Base-by-base conservation (phyloP, 2,888 invertebrate genomes). In the Melinopterus prodromus region DNA sequence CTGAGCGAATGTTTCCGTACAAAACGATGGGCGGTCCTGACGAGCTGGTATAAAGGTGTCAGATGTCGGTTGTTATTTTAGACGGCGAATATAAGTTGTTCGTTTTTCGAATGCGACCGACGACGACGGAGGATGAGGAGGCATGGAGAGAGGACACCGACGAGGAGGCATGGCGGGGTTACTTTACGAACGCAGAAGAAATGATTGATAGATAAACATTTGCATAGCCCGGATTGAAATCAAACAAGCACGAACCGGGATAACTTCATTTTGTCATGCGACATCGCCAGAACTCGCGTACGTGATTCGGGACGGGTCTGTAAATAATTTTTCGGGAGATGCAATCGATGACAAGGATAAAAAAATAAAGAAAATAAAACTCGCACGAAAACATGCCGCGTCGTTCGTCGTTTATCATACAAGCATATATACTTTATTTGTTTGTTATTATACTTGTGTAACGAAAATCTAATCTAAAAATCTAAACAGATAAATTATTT, bases 161-260 rank as follows among this genome's bases (percentile, higher is more conserved):
- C 26, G 26, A 53, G 53, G 53, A 53, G 53, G 53, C 53, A 53
- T 53, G 53, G 53, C 53, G 53, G 53, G 53, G 1, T 53, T 53
- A 53, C 53, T 53, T 53, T 53, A 53, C 53, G 53, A 53, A 53
- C 53, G 53, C 5, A 53, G 53, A 53, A 53, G 69, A 71, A 77
- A 78, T 83, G 83, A 83, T 83, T 83, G 83, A 83, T 82, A 79
- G 82, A 82, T 82, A 83, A 83, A 83, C 82, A 83, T 83, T 83
- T 83, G 81, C 82, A 79, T 79, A 81, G 77, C 78, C 80, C 82
- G 80, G 79, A 83, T 83, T 80, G 82, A 82, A 82, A 76, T 76
- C 78, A 80, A 80, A 80, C 80, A 80, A 78, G 38, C 81, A 16
- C 76, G 77, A 77, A 81, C 79, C 80, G 82, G 81, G 79, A 81